Evolutionary conservation across 2,113 vertebrate species (phyloP).

Genomic region (Irena cyanogastra): DNA sequence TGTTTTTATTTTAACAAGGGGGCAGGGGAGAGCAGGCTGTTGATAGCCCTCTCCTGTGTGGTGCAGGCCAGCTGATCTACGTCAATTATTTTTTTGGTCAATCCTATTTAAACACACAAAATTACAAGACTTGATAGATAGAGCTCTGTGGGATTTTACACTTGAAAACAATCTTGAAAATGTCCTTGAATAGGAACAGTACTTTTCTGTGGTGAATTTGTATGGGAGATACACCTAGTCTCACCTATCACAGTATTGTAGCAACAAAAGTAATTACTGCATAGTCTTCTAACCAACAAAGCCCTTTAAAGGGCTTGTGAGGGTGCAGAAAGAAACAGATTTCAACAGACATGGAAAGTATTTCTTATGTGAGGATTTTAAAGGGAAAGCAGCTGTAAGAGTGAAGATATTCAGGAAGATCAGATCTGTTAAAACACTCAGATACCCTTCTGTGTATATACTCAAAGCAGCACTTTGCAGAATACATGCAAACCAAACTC

Average conservation of each 20-base stretch:
- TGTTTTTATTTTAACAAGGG: neutral
- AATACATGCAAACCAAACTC: conserved; percentile 33
- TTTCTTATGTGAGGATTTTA: conserved; percentile 56
- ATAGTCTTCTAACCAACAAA: conserved; percentile 41
- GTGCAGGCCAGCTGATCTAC: neutral
- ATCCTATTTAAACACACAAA: neutral
- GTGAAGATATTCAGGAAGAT: conserved; percentile 63
- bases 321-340: neutral
- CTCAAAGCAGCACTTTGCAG: conserved; percentile 56
- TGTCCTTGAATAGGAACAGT: neutral
- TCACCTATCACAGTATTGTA: neutral
- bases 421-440: conserved; percentile 63
- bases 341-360: conserved; percentile 38
- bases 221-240: neutral
- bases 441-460: conserved; percentile 38
- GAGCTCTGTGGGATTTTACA: neutral
- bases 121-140: neutral
- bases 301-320: neutral
- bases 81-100: neutral
- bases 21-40: neutral
- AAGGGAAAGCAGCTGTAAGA: conserved; percentile 67
- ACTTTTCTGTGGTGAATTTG: neutral
- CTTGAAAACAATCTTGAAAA: neutral
- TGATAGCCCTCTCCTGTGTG: neutral
- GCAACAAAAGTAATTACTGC: conserved; percentile 18